phyloP scores from a whole-genome alignment of 2,113 vertebrate genomes.

The Noctilio leporinus region DNA sequence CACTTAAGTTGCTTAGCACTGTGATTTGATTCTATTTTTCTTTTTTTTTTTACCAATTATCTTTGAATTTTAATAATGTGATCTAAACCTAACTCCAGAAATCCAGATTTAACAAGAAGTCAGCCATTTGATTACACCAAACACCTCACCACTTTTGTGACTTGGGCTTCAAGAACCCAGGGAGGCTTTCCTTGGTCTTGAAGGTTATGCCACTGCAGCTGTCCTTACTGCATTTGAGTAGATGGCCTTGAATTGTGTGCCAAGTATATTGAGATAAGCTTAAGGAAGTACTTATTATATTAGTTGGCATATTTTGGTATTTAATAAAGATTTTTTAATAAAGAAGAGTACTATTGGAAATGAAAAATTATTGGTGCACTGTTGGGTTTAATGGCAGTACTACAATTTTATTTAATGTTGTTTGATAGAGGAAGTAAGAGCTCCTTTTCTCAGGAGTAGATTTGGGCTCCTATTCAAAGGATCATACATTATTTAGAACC shows the following conservation, averaged over 20 bases:
- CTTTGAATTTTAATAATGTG: background rate
- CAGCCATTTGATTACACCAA: background rate
- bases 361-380: constrained; percentile 53
- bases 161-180: background rate
- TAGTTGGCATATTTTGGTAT: constrained; percentile 50
- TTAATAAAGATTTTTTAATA: constrained; percentile 62
- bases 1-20: constrained; percentile 14
- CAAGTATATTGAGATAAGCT: constrained; percentile 23
- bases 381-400: constrained; percentile 44
- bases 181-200: background rate
- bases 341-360: constrained; percentile 39
- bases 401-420: constrained; percentile 53
- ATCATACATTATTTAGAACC: constrained; percentile 63
- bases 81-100: background rate
- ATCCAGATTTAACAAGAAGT: background rate
- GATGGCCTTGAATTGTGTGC: constrained; percentile 1
- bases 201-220: background rate
- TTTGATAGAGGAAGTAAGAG: constrained; percentile 48
- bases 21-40: background rate
- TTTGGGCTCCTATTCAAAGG: constrained; percentile 34
- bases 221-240: background rate
- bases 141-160: background rate
- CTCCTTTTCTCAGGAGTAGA: constrained; percentile 6
- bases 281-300: constrained; percentile 35
- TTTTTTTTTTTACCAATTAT: background rate